Base-by-base conservation (phyloP, 2,888 invertebrate genomes). In the Microctonus aethiopoides region DNA sequence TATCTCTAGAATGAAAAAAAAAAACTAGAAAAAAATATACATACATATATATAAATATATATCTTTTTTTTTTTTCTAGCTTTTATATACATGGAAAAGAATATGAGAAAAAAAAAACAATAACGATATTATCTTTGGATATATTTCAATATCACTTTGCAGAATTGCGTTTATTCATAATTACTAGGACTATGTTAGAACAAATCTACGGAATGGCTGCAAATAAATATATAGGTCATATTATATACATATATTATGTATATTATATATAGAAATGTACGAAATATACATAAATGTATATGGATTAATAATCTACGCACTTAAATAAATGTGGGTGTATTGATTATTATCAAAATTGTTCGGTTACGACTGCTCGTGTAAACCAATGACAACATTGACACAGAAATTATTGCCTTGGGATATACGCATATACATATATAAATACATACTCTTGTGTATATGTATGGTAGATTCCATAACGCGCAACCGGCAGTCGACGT, bases 401-500 rank as follows among this genome's bases (percentile, higher is more conserved):
- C 41, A 39, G 22, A 61, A 36, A 32, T 20, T 34, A 34, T 34
- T 34, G 52, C 52, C 7, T 62, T 34, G 32, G 29, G 51, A 32
- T 65, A 63, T 65, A 68, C 56, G 16, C 32, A 66, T 39, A 66
- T 64, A 34, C 61, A 39, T 29, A 6, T 24, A n/a, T 52, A 60
- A 13, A 54, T n/a, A n/a, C n/a, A n/a, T n/a, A n/a, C n/a, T n/a
- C n/a, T n/a, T n/a, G n/a, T n/a, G n/a, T n/a, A n/a, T 59, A 59
- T 22, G 39, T 66, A 11, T 66, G 59, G 36, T 36, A 51, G 62
- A 26, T 9, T 29, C 20, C 62, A 62, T 63, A 67, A 71, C 64
- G 16, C 70, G 70, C 68, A 67, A 72, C 71, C 70, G 67, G 72
- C 61, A 64, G 70, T 71, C 69, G 39, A 64, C 54, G 68, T 64